A percentile compares a stretch with the other conserved stretches of the same genome.
phyloP scores from a whole-genome alignment of 2,797 vertebrate genomes.

The Macropodus opercularis region DNA sequence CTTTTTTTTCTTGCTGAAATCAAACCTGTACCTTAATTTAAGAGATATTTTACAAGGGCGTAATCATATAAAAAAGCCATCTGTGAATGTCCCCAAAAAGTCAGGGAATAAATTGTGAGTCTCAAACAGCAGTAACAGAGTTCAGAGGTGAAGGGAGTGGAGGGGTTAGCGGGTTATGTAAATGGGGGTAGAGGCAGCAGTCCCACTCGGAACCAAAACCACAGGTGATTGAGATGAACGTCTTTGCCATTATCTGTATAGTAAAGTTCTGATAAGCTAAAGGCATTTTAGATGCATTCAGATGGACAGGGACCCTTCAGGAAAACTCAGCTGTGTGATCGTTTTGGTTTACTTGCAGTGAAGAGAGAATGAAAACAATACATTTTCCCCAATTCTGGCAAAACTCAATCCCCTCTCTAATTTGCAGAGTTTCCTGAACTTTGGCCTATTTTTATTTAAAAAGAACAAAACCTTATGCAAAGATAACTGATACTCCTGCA shows the following conservation, averaged over 20 bases:
- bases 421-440: background rate
- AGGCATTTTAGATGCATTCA: constrained; percentile 43
- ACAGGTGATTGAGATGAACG: constrained; percentile 73
- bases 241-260: constrained; percentile 65
- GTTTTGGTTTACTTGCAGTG: constrained; percentile 48
- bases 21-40: constrained; percentile 90
- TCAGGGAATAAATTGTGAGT: constrained; percentile 82
- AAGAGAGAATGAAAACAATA: constrained; percentile 15
- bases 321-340: constrained; percentile 46
- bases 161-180: constrained; percentile 68
- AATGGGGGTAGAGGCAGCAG: constrained; percentile 71
- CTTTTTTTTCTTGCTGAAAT: constrained; percentile 86
- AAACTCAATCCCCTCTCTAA: constrained; percentile 7
- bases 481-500: constrained; percentile 37
- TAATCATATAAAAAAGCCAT: constrained; percentile 87
- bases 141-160: constrained; percentile 76
- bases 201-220: constrained; percentile 79
- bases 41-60: constrained; percentile 88
- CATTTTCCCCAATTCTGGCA: constrained; percentile 22
- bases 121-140: constrained; percentile 84
- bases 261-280: constrained; percentile 64
- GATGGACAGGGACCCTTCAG: constrained; percentile 35
- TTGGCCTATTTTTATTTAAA: constrained; percentile 23
- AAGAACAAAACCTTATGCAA: constrained; percentile 14
- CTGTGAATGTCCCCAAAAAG: constrained; percentile 82